phyloP scores from a whole-genome alignment of 2,113 vertebrate species.

The Crocuta crocuta region DNA sequence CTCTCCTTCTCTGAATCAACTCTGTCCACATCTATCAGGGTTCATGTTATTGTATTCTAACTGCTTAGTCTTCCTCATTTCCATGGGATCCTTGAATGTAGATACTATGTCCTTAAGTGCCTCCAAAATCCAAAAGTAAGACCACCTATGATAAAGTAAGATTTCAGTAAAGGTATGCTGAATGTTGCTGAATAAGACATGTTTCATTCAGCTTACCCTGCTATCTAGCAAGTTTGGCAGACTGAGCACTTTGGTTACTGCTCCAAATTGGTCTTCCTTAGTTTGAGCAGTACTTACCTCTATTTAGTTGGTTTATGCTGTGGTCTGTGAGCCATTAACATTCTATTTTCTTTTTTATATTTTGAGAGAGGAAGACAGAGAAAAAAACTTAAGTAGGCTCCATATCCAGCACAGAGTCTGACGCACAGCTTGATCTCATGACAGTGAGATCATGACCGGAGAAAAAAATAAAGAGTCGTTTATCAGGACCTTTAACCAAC shows the following conservation, averaged over 20 bases:
- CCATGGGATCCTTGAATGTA: not conserved
- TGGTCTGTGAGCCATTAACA: not conserved
- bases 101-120: not conserved
- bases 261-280: not conserved
- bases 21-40: not conserved
- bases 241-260: not conserved
- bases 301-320: not conserved
- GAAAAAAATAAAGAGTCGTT: too few species aligned
- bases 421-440: too few species aligned
- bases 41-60: not conserved
- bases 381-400: too few species aligned
- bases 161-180: not conserved
- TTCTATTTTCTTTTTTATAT: not conserved
- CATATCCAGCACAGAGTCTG: too few species aligned
- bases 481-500: too few species aligned
- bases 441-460: too few species aligned
- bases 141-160: not conserved
- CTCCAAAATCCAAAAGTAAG: not conserved
- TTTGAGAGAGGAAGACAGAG: too few species aligned
- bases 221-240: not conserved
- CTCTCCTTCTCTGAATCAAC: not conserved
- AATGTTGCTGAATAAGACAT: not conserved
- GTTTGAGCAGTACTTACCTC: not conserved
- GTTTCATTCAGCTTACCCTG: not conserved
- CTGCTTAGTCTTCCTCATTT: not conserved